These are phyloP conservation scores for Chelonia mydas DNA, from an alignment of 2,797 vertebrate species.

Conservation along the genomic window DNA sequence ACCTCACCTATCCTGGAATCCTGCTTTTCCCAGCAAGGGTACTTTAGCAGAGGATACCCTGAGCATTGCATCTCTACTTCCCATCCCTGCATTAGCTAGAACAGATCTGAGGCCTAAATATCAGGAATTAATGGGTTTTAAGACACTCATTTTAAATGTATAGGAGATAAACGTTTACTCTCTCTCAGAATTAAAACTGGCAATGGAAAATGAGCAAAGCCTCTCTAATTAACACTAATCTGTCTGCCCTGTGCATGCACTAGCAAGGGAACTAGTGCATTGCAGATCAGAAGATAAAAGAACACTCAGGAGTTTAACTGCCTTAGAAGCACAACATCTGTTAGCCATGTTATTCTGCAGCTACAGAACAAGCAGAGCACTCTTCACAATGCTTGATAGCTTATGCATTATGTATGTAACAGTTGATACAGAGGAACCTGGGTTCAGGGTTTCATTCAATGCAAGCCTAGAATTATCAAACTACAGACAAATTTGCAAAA, in stretches of 20 bases:
- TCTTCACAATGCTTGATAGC: constrained; percentile 35
- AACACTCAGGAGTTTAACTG: constrained; percentile 53
- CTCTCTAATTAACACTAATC: constrained; percentile 65
- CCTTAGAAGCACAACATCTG: constrained; percentile 60
- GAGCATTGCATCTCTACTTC: background rate
- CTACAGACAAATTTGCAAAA: background rate
- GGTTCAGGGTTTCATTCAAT: constrained; percentile 27
- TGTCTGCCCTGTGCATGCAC: constrained; percentile 16
- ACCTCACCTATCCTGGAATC: accelerated
- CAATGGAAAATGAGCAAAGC: constrained; percentile 66
- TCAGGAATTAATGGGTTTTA: background rate
- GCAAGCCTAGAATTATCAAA: constrained; percentile 6
- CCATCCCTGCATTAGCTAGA: background rate
- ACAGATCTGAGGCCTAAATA: background rate
- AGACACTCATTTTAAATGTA: constrained; percentile 37
- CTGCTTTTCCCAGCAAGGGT: background rate
- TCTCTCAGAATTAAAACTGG: constrained; percentile 55
- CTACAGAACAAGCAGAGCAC: constrained; percentile 64
- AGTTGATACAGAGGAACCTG: background rate
- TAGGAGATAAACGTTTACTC: constrained; percentile 57
- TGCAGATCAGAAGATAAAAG: constrained; percentile 44
- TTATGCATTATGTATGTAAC: constrained; percentile 29
- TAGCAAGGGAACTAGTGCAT: constrained; percentile 39
- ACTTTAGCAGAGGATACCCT: background rate
- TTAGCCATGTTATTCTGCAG: constrained; percentile 51